Evolutionary conservation across 2,797 vertebrate species (phyloP).

Genomic region (Syngnathus rostellatus): DNA sequence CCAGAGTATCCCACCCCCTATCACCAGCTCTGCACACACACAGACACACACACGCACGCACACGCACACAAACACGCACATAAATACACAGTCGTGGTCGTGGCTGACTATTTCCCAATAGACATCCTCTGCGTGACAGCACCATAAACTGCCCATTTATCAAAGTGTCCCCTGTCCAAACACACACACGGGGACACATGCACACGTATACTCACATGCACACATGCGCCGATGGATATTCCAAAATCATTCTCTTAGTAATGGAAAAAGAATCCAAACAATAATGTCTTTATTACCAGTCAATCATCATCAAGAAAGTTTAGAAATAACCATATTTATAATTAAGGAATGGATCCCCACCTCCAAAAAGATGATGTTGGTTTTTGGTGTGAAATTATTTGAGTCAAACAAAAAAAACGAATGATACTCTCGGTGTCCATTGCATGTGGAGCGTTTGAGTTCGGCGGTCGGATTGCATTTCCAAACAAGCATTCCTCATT

Average conservation of each 20-base stretch:
- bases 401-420: background rate
- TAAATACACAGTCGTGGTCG: conserved; percentile 42
- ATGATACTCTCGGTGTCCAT: background rate
- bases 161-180: conserved; percentile 74
- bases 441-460: background rate
- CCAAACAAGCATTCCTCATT: background rate
- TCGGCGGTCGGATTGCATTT: background rate
- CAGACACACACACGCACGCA: conserved; percentile 24
- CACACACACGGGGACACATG: conserved; percentile 27
- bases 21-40: conserved; percentile 6
- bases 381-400: background rate
- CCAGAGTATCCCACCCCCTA: conserved; percentile 49
- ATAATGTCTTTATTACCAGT: no score
- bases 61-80: conserved; percentile 22
- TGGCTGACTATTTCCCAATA: conserved; percentile 79
- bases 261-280: conserved; percentile 1
- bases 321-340: background rate
- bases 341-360: no score
- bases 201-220: conserved; percentile 12
- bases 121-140: conserved; percentile 80
- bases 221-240: conserved; percentile 16
- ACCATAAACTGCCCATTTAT: conserved; percentile 89
- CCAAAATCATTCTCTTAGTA: conserved; percentile 26
- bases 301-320: background rate
- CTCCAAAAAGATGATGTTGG: background rate